Conservation (phyloP, 2,888 invertebrate genomes). For the Tetragonisca angustula region DNA sequence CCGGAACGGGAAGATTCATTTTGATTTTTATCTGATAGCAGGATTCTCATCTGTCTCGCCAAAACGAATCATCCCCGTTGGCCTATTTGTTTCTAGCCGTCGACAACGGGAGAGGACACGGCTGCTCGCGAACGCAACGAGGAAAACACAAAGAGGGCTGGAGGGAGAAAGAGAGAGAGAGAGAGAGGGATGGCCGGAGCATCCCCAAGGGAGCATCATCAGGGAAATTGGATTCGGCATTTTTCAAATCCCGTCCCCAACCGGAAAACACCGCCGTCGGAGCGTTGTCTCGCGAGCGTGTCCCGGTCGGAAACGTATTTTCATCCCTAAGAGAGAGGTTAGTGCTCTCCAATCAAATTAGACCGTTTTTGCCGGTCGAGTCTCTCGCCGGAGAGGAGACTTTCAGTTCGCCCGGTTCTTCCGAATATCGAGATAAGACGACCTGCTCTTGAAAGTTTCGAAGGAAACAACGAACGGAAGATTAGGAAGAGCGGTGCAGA, state of each 20-base stretch:
- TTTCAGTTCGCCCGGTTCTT: neutral
- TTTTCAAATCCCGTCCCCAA: constrained; percentile 75
- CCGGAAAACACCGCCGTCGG: constrained; percentile 61
- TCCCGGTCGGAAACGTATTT: constrained; percentile 64
- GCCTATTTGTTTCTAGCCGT: constrained; percentile 79
- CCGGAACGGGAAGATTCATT: neutral
- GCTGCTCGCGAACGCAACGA: constrained; percentile 63
- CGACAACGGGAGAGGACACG: constrained; percentile 45
- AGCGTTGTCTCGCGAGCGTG: constrained; percentile 46
- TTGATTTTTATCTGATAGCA: constrained; percentile 32
- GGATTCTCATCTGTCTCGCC: constrained; percentile 61
- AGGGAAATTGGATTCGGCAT: constrained; percentile 82
- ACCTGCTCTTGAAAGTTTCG: neutral
- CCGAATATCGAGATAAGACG: constrained; percentile 12
- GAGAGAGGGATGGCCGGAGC: constrained; percentile 41
- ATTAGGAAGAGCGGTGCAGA: constrained; percentile 8
- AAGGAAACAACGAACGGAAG: neutral
- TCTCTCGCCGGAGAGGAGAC: neutral
- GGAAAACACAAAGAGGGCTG: constrained; percentile 64
- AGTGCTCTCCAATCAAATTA: constrained; percentile 66
- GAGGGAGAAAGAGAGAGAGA: too few relatives aligned
- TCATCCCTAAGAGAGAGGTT: constrained; percentile 64
- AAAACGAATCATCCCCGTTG: constrained; percentile 70
- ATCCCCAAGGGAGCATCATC: constrained; percentile 80
- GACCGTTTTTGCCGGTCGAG: constrained; percentile 55